phyloP scores from a whole-genome alignment of 2,113 vertebrate species.

The sheep (Ovis aries) region ARS-UI_Ramb_v3.0 NC_056056.1:209554001-209554500 shows the following conservation, averaged over 20 bases:
- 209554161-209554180: constrained; percentile 96
- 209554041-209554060: not conserved
- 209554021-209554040: not conserved
- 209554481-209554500: not conserved
- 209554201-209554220: constrained; percentile 84
- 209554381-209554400: not conserved
- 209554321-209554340: not conserved
- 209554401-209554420: not conserved
- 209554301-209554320: constrained; percentile 85
- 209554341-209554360: not conserved
- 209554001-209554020: not conserved
- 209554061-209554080: not conserved
- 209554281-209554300: constrained; percentile 82
- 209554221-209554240: constrained; percentile 82
- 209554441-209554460: not conserved
- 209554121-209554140: constrained; percentile 93
- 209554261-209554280: constrained; percentile 83
- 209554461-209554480: not conserved
- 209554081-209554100: not conserved
- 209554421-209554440: not conserved
- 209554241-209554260: constrained; percentile 85
- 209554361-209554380: not conserved
- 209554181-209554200: constrained; percentile 87
- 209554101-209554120: constrained; percentile 89
- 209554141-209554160: constrained; percentile 95